Conservation (phyloP, 2,113 vertebrate genomes). For the Columba janthina region DNA sequence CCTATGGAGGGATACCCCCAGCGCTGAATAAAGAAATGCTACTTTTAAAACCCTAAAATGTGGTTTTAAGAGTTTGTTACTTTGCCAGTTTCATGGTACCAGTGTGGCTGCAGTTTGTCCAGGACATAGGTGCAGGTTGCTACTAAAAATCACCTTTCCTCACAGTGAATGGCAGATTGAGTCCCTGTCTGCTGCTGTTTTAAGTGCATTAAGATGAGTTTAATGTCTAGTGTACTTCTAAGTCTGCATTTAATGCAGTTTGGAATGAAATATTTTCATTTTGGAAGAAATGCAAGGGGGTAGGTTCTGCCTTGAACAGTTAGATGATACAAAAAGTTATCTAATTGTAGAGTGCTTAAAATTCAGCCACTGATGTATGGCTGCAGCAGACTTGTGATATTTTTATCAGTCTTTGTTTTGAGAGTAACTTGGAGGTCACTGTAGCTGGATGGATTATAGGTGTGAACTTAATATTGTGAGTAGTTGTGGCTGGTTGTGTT, state of each 20-base stretch:
- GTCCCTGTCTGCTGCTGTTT: too few relatives aligned
- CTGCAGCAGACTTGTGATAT: neutral
- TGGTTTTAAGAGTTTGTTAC: too few relatives aligned
- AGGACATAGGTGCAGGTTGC: fast-evolving
- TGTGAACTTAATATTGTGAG: neutral
- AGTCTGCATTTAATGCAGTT: neutral
- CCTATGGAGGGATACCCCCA: too few relatives aligned
- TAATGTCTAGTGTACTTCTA: neutral
- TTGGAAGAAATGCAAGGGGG: fast-evolving
- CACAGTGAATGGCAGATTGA: fast-evolving
- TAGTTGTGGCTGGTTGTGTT: fast-evolving
- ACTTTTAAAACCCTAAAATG: too few relatives aligned
- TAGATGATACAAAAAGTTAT: neutral
- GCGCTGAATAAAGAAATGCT: too few relatives aligned
- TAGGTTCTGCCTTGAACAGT: neutral
- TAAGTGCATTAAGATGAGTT: neutral
- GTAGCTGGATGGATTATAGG: neutral
- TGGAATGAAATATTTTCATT: neutral
- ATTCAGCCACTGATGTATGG: neutral
- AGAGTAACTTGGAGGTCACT: neutral
- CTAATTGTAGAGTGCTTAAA: neutral
- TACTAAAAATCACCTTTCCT: neutral
- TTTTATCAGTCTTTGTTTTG: neutral
- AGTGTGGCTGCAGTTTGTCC: too few relatives aligned
- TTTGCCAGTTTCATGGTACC: too few relatives aligned